Evolutionary conservation across 2,113 vertebrate genomes (phyloP).

Genomic region (Chionis minor): DNA sequence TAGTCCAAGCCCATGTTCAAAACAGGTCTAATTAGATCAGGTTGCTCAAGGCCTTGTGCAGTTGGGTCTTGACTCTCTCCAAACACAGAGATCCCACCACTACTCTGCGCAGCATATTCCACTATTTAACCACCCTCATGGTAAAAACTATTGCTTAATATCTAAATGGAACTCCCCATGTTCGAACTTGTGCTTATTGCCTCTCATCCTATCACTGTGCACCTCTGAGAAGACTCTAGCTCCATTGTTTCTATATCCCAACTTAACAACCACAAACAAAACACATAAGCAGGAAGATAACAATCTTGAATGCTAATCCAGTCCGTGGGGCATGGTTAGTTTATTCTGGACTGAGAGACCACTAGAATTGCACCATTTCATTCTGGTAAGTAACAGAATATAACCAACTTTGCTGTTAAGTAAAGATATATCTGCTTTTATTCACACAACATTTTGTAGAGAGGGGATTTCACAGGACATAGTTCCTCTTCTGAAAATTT

Average conservation of each 20-base stretch:
- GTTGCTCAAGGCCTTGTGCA: neutral
- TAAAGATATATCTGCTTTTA: neutral
- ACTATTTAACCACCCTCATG: neutral
- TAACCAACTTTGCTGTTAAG: neutral
- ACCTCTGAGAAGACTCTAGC: neutral
- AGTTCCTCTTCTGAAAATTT: neutral
- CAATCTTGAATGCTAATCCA: neutral
- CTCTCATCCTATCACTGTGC: neutral
- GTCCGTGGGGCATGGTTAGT: neutral
- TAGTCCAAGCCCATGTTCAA: neutral
- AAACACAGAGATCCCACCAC: neutral
- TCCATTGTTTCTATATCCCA: neutral
- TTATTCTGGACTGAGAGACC: neutral
- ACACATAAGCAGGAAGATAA: neutral
- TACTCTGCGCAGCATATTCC: neutral
- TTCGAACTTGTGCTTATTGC: neutral
- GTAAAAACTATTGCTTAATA: neutral
- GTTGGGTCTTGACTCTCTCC: neutral
- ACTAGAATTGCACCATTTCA: neutral
- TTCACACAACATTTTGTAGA: neutral
- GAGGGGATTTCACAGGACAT: neutral
- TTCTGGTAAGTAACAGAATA: neutral
- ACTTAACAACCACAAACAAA: neutral
- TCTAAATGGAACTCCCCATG: neutral
- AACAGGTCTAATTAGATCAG: neutral